Base-by-base conservation (phyloP, 2,797 vertebrate genomes). In the Notolabrus celidotus region DNA sequence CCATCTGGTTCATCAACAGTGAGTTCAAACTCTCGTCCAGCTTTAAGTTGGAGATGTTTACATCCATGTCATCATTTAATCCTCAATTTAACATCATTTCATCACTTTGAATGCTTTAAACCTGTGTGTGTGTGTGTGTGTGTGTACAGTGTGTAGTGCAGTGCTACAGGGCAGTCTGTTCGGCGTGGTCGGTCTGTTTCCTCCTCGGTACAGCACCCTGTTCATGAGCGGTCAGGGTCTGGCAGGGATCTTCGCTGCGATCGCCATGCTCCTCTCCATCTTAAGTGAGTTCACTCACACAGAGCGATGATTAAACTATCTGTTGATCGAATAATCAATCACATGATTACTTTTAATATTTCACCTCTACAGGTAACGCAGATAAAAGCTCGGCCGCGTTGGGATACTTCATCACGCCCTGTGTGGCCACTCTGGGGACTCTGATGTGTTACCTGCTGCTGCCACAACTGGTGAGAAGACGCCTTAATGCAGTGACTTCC, bases 161-260 rank as follows among this genome's bases (percentile, higher is more conserved):
- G 91, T 98, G 67, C 94, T 99, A 42, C 97, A 98, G 91, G 84
- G 96, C 79, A 97, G 96, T 79, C 93, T 99, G 27, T 98, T 97
- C 3, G 97, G 97, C 0, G 67, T 97, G 83, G 96, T 96, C 0
- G 94, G 96, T 0, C 91, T 95, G 41, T 86, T 99, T n/a, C 97
- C 97, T 1, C 70, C 90, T 36, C 93, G 86, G 23, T 98, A 98
- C 91, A 97, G 93, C 0, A 89, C 95, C 1, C 93, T 96, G 67
- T 95, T 97, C 86, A 97, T 99, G 97, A 98, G 96, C 0, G 97
- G 97, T 38, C 97, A 98, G 85, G 97, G 96, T 9, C 88, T 98
- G 54, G 96, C 96, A 0, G 97, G 97, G 65, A 94, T 94, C 47
- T 97, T 99, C 0, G 94, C 97, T 0, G 94, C 96, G 0, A 52